These are phyloP conservation scores for Zenarchopterus dispar DNA, from an alignment of 2,797 vertebrate genomes.

Conservation along the genomic window DNA sequence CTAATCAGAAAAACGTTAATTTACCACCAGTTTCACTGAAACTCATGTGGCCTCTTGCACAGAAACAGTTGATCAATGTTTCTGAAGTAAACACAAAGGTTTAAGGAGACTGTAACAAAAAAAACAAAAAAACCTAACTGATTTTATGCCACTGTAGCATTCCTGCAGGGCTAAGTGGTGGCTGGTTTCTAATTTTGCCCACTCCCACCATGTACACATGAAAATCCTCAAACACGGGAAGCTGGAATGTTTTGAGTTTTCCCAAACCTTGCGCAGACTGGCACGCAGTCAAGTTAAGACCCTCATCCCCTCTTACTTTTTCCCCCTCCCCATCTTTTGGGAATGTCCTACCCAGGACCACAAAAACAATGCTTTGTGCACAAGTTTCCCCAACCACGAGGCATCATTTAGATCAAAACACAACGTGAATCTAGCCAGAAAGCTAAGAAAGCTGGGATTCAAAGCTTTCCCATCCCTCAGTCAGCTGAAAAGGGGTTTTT, in stretches of 20 bases:
- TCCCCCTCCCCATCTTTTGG: constrained; percentile 50
- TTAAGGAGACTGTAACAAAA: constrained; percentile 7
- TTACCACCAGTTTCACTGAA: constrained; percentile 13
- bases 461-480: constrained; percentile 27
- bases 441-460: constrained; percentile 22
- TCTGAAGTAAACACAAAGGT: no score
- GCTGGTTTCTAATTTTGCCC: constrained; percentile 36
- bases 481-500: constrained; percentile 55
- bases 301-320: neutral
- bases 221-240: constrained; percentile 43
- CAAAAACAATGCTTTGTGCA: neutral
- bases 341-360: constrained; percentile 41
- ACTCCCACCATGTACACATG: constrained; percentile 19
- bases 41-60: constrained; percentile 12
- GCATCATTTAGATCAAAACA: neutral
- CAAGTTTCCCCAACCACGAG: no score
- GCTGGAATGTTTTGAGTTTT: constrained; percentile 73
- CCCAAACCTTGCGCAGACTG: constrained; percentile 68
- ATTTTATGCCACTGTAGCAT: constrained; percentile 61
- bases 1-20: constrained; percentile 51
- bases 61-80: constrained; percentile 18
- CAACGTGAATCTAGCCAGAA: neutral
- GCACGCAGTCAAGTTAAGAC: constrained; percentile 65
- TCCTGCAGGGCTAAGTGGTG: constrained; percentile 65
- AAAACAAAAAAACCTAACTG: neutral